Conservation (phyloP, 1,140 invertebrate species). For the Zaprionus ghesquierei region DNA sequence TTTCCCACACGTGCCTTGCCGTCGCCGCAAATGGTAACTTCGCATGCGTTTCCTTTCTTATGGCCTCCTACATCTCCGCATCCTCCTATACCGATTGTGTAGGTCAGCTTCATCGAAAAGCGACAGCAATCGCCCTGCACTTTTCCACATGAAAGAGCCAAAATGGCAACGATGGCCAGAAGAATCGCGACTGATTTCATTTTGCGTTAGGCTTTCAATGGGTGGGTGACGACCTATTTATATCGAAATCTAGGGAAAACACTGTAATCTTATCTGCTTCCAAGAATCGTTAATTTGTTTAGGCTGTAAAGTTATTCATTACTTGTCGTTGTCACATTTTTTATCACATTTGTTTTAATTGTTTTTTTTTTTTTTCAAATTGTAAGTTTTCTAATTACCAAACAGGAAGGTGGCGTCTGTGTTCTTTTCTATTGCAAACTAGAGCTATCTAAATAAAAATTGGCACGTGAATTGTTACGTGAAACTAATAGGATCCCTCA, state of each 20-base stretch:
- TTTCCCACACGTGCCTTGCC: slow-evolving; percentile 7
- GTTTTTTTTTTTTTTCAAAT: too few species aligned
- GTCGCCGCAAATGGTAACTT: slow-evolving; percentile 17
- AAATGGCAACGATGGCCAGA: not conserved
- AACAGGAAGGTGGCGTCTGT: too few species aligned
- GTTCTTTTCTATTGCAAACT: too few species aligned
- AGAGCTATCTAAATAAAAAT: too few species aligned
- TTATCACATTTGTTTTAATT: too few species aligned
- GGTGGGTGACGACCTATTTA: not conserved
- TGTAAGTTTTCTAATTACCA: too few species aligned
- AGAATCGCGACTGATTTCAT: slow-evolving; percentile 1
- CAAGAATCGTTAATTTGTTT: not conserved
- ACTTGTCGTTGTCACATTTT: too few species aligned
- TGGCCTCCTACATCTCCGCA: slow-evolving; percentile 9
- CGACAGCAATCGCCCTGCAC: slow-evolving; percentile 2
- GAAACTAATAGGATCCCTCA: too few species aligned
- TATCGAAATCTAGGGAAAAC: not conserved
- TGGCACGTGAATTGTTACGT: too few species aligned
- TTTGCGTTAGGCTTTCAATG: not conserved
- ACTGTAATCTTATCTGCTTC: not conserved
- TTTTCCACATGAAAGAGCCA: not conserved
- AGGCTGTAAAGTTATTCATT: not conserved
- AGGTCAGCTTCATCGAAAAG: not conserved
- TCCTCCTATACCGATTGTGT: not conserved
- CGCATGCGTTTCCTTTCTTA: not conserved